Evolutionary conservation across 2,113 vertebrate genomes (phyloP), one percentile per base, ranked within the genome.

Genomic region (Pholis gunnellus): DNA sequence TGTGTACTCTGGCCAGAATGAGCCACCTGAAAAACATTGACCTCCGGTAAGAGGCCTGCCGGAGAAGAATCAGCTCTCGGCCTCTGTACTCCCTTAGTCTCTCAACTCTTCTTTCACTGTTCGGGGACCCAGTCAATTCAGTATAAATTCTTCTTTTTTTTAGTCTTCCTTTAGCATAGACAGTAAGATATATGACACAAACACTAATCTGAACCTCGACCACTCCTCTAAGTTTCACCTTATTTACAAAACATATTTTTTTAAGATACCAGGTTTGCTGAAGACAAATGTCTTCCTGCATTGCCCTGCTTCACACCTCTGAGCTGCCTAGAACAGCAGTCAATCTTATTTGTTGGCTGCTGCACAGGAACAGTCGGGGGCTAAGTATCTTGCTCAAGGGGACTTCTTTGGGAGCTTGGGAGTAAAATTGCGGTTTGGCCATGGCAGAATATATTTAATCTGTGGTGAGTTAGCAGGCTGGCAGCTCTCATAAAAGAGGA

Each of bases 1-100:
- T 99, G 65, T 90, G 93, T 56, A 74, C 86, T 46, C 90, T 99
- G 87, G 95, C 89, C 61, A 90, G 85, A 42, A 96, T 99, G 96
- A 95, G 84, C 89, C 97, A 98, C 78, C 89, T 98, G 84, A 98
- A 95, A 93, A 95, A 92, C 44, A 94, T 99, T 20, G 98, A 99
- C 91, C 94, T 99, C 78, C 96, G 98, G 98, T 99, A 85, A 95
- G 93, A 70, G n/a, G 63, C 61, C 73, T n/a, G 59, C 11, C 44
- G n/a, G 57, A 44, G 42, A 18, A 63, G 50, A 71, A 34, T 75
- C n/a, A 57, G 40, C 76, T 69, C 50, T 78, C 72, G 64, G 27
- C 34, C 20, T 72, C 69, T 68, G 34, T 9, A 31, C n/a, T 69
- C 34, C 29, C 72, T 40, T 52, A 13, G 9, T 61, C 9, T 54